Evolutionary conservation across 2,113 vertebrate genomes (phyloP), one percentile per base, ranked within the genome.

Genomic region (Lepus europaeus): DNA sequence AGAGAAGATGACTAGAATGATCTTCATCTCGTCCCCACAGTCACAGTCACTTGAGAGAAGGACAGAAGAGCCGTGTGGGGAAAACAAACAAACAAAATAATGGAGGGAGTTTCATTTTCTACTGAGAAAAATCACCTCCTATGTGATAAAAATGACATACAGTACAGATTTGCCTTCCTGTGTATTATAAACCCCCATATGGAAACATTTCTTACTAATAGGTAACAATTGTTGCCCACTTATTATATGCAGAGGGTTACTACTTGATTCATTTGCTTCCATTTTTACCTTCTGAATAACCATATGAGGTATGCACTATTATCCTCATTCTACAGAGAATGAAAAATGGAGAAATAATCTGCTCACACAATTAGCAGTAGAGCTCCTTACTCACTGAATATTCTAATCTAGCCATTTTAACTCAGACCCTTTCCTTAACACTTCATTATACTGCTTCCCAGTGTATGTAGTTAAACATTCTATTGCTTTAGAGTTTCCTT

Each of bases 251-350:
- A 78, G 70, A 92, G 39, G 36, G 84, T 33, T 66, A 33, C 14
- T 27, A 33, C 29, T 78, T 86, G 63, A 86, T 49, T 84, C 63
- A 23, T 64, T 93, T 9, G 16, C 68, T 78, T 90, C 82, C 45
- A 87, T 33, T 87, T 95, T 83, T 86, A 59, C 79, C 72, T 78
- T 80, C 33, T 49, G 61, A 86, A 12, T 36, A 87, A 59, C 19
- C 27, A 14, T 84, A 14, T 3, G 16, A 63, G 61, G 51, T 11
- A 81, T 87, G 17, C 74, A 76, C 25, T 72, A 20, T 51, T 77
- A 63, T 33, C 20, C n/a, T 64, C 13, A 36, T 49, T 56, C 25
- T 27, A 76, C 51, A 94, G 39, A 22, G 14, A 72, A 64, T 69
- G 36, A 61, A 36, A 69, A 45, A 61, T 1, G 20, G 39, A 70